Evolutionary conservation across 2,888 invertebrate genomes (phyloP).

Genomic region (Blomia tropicalis): DNA sequence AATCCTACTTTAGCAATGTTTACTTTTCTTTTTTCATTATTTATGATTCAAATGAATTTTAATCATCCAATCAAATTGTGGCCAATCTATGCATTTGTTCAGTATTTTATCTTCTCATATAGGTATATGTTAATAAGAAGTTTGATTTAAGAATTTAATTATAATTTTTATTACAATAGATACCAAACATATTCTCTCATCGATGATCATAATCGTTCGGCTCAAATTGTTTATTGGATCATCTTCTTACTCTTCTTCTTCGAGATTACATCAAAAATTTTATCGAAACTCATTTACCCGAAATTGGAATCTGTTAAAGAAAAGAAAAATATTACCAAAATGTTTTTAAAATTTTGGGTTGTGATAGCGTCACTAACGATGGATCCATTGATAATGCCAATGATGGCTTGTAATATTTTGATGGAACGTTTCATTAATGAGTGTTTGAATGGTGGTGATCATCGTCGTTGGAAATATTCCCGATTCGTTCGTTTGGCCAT

Average conservation of each 20-base stretch:
- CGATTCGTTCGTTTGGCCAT: slow-evolving; percentile 23
- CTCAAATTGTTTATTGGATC: neutral
- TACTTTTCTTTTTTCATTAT: neutral
- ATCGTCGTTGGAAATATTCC: slow-evolving; percentile 26
- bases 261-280: neutral
- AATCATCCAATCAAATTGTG: neutral
- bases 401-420: slow-evolving; percentile 31
- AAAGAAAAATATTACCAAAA: neutral
- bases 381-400: slow-evolving; percentile 33
- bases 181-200: neutral
- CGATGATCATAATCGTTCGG: neutral
- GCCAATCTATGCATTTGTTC: neutral
- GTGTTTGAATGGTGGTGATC: neutral
- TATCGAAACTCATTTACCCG: neutral
- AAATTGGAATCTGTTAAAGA: neutral
- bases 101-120: slow-evolving; percentile 4
- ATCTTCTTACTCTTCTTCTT: neutral
- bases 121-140: neutral
- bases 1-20: neutral
- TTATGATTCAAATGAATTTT: neutral
- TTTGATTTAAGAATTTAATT: neutral
- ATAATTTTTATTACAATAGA: neutral
- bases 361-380: slow-evolving; percentile 18
- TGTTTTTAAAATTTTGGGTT: neutral
- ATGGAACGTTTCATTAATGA: slow-evolving; percentile 24